phyloP scores from a whole-genome alignment of 2,797 vertebrate genomes.

The Alauda arvensis region DNA sequence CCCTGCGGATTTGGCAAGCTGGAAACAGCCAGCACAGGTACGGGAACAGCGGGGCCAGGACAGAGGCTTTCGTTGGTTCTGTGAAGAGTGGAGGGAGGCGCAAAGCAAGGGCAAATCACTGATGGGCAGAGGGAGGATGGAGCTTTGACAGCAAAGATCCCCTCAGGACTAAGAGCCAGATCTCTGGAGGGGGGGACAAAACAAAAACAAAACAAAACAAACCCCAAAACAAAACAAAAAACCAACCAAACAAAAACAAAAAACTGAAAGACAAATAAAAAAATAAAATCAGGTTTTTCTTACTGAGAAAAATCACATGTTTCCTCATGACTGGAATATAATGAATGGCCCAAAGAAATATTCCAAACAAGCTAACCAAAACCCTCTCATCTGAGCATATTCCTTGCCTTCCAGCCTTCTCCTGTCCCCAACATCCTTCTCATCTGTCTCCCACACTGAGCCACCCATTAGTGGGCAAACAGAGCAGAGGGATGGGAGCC shows the following conservation, averaged over 20 bases:
- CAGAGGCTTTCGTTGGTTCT: not conserved
- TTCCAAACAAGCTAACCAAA: not conserved
- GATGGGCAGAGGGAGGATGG: not conserved
- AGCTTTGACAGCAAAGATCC: not conserved
- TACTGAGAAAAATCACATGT: not conserved
- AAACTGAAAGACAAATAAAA: not conserved
- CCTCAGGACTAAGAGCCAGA: not conserved
- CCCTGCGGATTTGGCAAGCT: not conserved
- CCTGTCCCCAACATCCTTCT: not conserved
- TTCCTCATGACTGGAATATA: not conserved
- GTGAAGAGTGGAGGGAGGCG: not conserved
- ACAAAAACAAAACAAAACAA: not conserved
- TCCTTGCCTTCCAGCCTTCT: not conserved
- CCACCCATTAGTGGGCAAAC: not conserved
- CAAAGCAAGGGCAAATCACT: not conserved
- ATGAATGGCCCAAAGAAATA: not conserved
- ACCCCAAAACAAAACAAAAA: not conserved
- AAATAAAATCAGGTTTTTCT: not conserved
- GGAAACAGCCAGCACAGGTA: not conserved
- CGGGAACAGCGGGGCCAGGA: not conserved
- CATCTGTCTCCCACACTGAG: rapidly evolving
- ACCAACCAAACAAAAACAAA: not conserved
- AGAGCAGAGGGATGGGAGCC: not conserved
- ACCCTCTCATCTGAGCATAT: not conserved
- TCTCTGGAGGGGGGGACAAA: not conserved